Evolutionary conservation across 2,113 vertebrate genomes (phyloP).

Genomic region (Cyanoderma ruficeps): DNA sequence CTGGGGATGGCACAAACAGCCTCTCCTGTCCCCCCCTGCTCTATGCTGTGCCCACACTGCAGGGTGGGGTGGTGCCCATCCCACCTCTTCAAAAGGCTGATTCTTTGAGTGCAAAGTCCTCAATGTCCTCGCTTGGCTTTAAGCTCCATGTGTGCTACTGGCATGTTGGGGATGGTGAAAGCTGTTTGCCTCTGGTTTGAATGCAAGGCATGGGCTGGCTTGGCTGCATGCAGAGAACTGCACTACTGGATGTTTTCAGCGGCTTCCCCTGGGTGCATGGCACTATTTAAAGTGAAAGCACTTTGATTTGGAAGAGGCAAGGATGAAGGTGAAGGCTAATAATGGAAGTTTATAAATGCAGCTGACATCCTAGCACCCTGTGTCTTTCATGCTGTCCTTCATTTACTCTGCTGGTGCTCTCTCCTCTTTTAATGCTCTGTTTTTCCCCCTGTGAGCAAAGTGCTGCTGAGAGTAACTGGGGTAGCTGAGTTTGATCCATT

Average conservation of each 20-base stretch:
- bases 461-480: neutral
- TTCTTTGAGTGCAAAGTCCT: neutral
- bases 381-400: conserved; percentile 12
- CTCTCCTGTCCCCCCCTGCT: neutral
- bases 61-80: neutral
- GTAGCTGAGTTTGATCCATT: neutral
- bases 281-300: neutral
- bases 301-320: neutral
- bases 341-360: conserved; percentile 22
- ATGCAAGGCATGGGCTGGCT: neutral
- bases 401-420: neutral
- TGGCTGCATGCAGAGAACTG: neutral
- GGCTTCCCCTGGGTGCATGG: neutral
- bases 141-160: neutral
- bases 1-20: neutral
- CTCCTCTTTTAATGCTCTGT: neutral
- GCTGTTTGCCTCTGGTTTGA: neutral
- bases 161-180: neutral
- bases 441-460: neutral
- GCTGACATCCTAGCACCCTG: neutral
- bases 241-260: neutral
- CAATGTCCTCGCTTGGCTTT: rapidly evolving
- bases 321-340: conserved; percentile 5
- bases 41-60: neutral
- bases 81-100: neutral